Evolutionary conservation across 2,113 vertebrate species (phyloP).

Genomic region (Gallinago jamesoni): DNA sequence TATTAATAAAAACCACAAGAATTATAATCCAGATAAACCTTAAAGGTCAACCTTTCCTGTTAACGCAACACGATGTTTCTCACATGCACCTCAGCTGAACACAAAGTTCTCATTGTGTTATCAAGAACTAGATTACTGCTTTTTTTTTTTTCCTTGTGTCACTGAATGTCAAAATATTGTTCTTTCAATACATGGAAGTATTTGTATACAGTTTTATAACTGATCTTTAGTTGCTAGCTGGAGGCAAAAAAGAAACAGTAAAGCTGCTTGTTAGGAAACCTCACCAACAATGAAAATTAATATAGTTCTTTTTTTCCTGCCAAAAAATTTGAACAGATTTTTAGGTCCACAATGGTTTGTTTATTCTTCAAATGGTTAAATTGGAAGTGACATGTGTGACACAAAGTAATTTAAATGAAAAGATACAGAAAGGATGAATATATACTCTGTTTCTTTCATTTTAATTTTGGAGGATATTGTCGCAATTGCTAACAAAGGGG

Average conservation of each 20-base stretch:
- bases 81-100: constrained; percentile 41
- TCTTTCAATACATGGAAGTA: constrained; percentile 75
- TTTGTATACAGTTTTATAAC: constrained; percentile 76
- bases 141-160: constrained; percentile 45
- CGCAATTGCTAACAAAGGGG: neutral
- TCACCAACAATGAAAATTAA: constrained; percentile 71
- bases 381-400: constrained; percentile 44
- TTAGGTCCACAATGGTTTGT: constrained; percentile 66
- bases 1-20: constrained; percentile 37
- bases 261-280: constrained; percentile 72
- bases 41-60: constrained; percentile 59
- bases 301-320: constrained; percentile 49
- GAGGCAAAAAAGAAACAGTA: constrained; percentile 76
- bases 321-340: constrained; percentile 49
- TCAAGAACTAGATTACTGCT: constrained; percentile 63
- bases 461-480: constrained; percentile 54
- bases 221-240: constrained; percentile 76
- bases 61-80: constrained; percentile 60
- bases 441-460: neutral
- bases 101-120: constrained; percentile 70
- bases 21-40: constrained; percentile 38
- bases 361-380: constrained; percentile 56
- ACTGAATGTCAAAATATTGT: constrained; percentile 81
- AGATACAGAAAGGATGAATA: constrained; percentile 51
- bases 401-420: constrained; percentile 51